Percentiles rank a stretch among this genome's conserved stretches.
Evolutionary conservation across 2,888 invertebrate genomes (phyloP).

Genomic region (Meliscaeva auricollis): DNA sequence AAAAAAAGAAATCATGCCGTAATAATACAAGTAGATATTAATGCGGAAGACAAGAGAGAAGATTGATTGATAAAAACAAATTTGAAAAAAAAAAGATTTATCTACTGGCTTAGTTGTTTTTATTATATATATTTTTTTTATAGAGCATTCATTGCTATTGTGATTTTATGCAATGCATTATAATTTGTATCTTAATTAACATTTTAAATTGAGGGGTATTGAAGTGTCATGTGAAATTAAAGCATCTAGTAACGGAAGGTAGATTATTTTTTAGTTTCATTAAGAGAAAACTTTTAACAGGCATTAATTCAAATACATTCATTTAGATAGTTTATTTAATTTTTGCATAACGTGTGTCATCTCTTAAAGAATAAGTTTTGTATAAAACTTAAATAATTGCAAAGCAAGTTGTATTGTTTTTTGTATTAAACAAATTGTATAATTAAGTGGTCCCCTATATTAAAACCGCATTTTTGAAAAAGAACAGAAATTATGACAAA

Average conservation of each 20-base stretch:
- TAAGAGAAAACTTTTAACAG: background rate
- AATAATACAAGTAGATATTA: slow-evolving; percentile 15
- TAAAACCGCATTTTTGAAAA: no score
- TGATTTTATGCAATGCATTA: slow-evolving; percentile 23
- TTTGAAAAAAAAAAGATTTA: slow-evolving; percentile 14
- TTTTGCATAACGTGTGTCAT: no score
- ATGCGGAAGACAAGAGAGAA: slow-evolving; percentile 65
- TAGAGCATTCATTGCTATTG: slow-evolving; percentile 13
- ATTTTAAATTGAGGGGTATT: slow-evolving; percentile 7
- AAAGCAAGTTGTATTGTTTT: no score
- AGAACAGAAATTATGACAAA: no score
- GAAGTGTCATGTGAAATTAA: slow-evolving; percentile 2
- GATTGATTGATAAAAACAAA: slow-evolving; percentile 51
- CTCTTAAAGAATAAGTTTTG: no score
- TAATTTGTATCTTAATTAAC: slow-evolving; percentile 22
- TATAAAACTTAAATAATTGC: no score
- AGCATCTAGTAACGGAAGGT: background rate
- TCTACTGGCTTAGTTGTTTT: slow-evolving; percentile 21
- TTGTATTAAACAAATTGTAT: no score
- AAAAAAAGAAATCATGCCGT: slow-evolving; percentile 41
- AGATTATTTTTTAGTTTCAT: background rate
- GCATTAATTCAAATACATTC: background rate
- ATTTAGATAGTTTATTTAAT: no score
- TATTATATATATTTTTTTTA: no score
- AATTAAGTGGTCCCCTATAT: no score